Base-by-base conservation (phyloP, 2,888 invertebrate species). In the Tetropium fuscum region DNA sequence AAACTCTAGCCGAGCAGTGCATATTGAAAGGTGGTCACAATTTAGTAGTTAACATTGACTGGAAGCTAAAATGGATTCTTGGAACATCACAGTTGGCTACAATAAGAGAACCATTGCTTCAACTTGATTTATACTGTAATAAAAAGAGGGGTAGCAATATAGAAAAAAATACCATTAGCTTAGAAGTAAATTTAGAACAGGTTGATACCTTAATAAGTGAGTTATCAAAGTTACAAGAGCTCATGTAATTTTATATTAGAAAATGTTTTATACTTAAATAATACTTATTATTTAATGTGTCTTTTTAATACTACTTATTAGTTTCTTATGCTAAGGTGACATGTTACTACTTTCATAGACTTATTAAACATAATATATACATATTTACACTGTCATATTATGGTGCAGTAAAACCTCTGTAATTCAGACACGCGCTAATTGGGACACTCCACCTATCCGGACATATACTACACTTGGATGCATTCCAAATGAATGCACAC, bases 41-140 rank as follows among this genome's bases (percentile, higher is more conserved):
- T 27, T 77, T 84, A 1, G 74, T 85, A 7, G 76, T 78, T 30
- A 83, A 83, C 63, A 81, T 84, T 60, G 85, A 86, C 70, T 86
- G 85, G 85, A 83, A 82, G 74, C 64, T 86, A 22, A 84, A 84
- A 80, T 82, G 84, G 77, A 71, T 85, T 19, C 80, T 85, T 75
- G 86, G 86, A 13, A 83, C 84, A 36, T 85, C 85, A 53, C 81
- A 81, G 68, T 71, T 84, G 56, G 81, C 83, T 25, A 77, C 82
- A 0, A 60, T 84, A 10, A 78, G 81, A 60, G 83, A 85, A 74
- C 81, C 84, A 4, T 68, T 85, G 20, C 66, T 85, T 20, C 84
- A 85, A 62, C 51, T 86, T 38, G 83, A 84, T 70, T 73, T 86
- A 15, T 71, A 76, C 56, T 81, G 79, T 68, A 51, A 68, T 15